Evolutionary conservation across 2,113 vertebrate genomes (phyloP).

Genomic region (Hystrix cristata): DNA sequence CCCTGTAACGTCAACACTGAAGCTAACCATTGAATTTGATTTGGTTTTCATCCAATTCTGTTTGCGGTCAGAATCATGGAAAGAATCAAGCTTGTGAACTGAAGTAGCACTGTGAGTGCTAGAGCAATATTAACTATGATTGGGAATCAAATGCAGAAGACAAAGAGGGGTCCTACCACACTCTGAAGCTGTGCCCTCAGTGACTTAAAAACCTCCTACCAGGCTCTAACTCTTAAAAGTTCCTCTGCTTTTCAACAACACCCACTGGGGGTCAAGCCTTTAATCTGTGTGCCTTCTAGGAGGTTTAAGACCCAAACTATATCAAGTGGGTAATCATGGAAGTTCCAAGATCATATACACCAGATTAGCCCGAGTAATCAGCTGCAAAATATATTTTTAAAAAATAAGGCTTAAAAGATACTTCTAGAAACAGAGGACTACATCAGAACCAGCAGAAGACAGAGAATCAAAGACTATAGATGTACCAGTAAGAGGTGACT

Average conservation of each 20-base stretch:
- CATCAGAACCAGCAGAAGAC: background rate
- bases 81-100: too few relatives aligned
- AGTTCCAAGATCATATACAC: conserved; percentile 56
- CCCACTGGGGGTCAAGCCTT: background rate
- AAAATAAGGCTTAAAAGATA: background rate
- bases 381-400: background rate
- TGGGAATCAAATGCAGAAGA: background rate
- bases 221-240: background rate
- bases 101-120: too few relatives aligned
- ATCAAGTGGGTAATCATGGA: conserved; percentile 58
- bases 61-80: too few relatives aligned
- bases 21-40: too few relatives aligned
- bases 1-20: too few relatives aligned
- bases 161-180: too few relatives aligned
- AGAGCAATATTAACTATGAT: background rate
- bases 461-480: background rate
- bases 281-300: background rate
- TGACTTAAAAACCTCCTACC: background rate
- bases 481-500: background rate
- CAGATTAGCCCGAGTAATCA: background rate
- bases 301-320: background rate
- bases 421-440: background rate
- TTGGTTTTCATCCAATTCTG: too few relatives aligned
- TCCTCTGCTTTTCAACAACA: background rate
- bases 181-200: background rate